Conservation (phyloP, 2,797 vertebrate genomes). For the Lacerta viridis region DNA sequence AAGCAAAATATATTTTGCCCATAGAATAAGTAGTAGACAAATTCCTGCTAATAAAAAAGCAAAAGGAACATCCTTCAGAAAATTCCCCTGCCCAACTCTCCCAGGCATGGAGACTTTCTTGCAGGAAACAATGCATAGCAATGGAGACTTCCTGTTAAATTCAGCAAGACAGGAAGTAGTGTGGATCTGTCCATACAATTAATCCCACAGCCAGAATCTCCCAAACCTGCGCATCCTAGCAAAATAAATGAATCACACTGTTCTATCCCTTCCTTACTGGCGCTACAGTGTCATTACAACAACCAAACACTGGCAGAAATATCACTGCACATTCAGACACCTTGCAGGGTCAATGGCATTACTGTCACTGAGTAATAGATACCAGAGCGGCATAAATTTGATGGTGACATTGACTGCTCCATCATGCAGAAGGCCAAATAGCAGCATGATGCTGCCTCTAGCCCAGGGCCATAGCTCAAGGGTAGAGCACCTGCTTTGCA, state of each 20-base stretch:
- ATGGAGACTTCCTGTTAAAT: neutral
- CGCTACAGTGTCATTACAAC: neutral
- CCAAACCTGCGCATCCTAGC: neutral
- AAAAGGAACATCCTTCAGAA: neutral
- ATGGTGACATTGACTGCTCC: neutral
- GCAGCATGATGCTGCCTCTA: no score
- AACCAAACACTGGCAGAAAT: neutral
- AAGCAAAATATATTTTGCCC: neutral
- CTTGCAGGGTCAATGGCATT: neutral
- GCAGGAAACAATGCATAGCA: neutral
- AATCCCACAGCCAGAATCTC: neutral
- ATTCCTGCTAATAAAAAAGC: neutral
- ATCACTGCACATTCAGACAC: neutral
- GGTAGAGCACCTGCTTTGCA: no score
- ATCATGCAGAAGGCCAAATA: neutral
- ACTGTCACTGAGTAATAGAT: neutral
- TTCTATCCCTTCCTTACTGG: neutral
- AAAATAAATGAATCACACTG: neutral
- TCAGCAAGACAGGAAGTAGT: fast-evolving
- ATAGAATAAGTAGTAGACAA: fast-evolving
- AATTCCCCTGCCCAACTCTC: fast-evolving
- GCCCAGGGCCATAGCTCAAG: no score
- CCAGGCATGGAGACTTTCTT: fast-evolving
- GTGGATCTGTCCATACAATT: neutral
- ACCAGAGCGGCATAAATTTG: no score